Conservation (phyloP, 2,888 invertebrate species). For the Netelia melanura region DNA sequence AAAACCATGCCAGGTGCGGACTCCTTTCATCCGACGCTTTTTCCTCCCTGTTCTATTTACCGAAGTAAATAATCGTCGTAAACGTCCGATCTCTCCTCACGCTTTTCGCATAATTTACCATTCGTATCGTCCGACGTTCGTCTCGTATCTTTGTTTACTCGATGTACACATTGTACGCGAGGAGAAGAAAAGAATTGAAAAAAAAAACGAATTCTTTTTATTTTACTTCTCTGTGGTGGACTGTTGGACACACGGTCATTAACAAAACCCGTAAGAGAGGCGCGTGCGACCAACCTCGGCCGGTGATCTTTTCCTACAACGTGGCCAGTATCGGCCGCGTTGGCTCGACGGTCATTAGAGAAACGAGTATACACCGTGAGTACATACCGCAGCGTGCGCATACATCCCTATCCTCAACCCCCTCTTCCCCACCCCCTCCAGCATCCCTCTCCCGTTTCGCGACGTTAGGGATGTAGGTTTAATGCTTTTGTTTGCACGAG, state of each 20-base stretch:
- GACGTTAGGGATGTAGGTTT: slow-evolving; percentile 9
- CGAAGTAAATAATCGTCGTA: slow-evolving; percentile 17
- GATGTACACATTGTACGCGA: slow-evolving; percentile 5
- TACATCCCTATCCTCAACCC: background rate
- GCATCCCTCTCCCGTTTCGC: background rate
- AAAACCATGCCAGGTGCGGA: slow-evolving; percentile 38
- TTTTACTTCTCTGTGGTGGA: slow-evolving; percentile 31
- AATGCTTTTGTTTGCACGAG: slow-evolving; percentile 49
- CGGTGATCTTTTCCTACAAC: slow-evolving; percentile 15
- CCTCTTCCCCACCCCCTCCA: background rate
- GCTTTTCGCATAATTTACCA: slow-evolving; percentile 9
- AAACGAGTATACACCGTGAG: slow-evolving; percentile 50
- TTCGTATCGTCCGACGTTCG: background rate
- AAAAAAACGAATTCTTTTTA: slow-evolving; percentile 14
- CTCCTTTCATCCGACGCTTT: slow-evolving; percentile 16
- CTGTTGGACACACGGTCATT: slow-evolving; percentile 50
- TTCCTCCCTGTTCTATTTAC: slow-evolving; percentile 5
- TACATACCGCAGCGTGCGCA: background rate
- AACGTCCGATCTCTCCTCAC: background rate
- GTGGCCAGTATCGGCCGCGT: background rate
- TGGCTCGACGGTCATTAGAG: slow-evolving; percentile 58
- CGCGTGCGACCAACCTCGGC: slow-evolving; percentile 54
- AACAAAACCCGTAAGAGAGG: slow-evolving; percentile 60
- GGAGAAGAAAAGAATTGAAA: background rate
- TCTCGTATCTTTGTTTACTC: slow-evolving; percentile 1